Base-by-base conservation (phyloP, 1,140 invertebrate genomes). In the Drosophila littoralis region DNA sequence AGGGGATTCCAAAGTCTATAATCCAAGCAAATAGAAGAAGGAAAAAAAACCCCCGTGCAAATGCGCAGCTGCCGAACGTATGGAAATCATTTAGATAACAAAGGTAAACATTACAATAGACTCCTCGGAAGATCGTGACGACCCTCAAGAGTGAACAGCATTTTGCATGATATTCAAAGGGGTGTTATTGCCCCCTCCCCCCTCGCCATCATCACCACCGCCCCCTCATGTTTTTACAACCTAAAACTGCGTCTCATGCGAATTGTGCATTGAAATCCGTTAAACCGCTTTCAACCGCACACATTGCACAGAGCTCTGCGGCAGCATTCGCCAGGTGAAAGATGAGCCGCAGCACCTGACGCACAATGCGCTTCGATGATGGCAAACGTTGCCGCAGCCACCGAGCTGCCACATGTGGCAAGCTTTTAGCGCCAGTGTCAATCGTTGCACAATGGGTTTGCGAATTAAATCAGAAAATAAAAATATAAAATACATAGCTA, bases 271-370 rank as follows among this genome's bases (percentile, higher is more conserved):
- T 33, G 13, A 36, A 52, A 54, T 54, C 12, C 51, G 32, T 35
- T 52, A 6, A 52, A 15, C 28, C n/a, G 51, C 33, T 54, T 54
- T 54, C 8, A 81, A 75, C 75, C 79, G 58, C 69, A 77, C 52
- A 85, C 77, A 65, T 61, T 65, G 74, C 63, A 64, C 76, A 75
- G 10, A 38, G 36, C 36, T 67, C 70, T 64, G 70, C 55, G 75
- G 75, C 22, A 73, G 35, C 82, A 68, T 75, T 85, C 77, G 68
- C 78, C 78, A 81, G 79, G 81, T 85, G 82, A 86, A 86, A 85
- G 81, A 85, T 69, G 83, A 78, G 42, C 45, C 33, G n/a, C 40
- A 65, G 50, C 70, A 67, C 63, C 61, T 84, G 81, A 84, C 82
- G 81, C 81, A 85, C 74, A 81, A 81, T 74, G 69, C 63, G 51